Base-by-base conservation (phyloP, 2,888 invertebrate genomes). In the Agonum fuliginosum region DNA sequence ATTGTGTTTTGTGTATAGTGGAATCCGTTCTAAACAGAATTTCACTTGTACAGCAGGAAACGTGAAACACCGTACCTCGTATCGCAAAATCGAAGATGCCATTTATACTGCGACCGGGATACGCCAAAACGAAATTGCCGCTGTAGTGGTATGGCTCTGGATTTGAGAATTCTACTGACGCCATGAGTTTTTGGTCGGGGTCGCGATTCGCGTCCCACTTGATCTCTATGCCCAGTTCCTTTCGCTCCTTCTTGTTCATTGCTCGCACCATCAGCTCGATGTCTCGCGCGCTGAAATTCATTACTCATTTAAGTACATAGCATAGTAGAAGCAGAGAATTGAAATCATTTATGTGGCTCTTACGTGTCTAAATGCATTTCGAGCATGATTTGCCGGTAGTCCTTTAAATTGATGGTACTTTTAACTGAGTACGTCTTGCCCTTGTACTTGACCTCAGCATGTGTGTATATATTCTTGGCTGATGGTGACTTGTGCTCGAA, bases 181-280 rank as follows among this genome's bases (percentile, higher is more conserved):
- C 86, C 80, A 90, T 89, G 79, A 94, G 88, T 84, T 93, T 93
- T 84, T 94, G 91, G 58, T 92, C 91, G 0, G 95, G 95, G 87
- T 95, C 94, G 4, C 95, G 89, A 85, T 95, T 95, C 0, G 94
- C 95, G 83, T 96, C 95, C 95, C 95, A 96, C 85, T 94, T 94
- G 14, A 96, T 84, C 75, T 94, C 93, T 0, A 94, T 87, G 2
- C 92, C 92, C 0, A 93, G 87, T 22, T 93, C 91, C 83, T 94
- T 94, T 70, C 90, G 90, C 8, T 87, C 86, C 0, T 89, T 87
- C 4, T 90, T 89, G 43, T 91, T 89, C 79, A 91, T 88, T 1
- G 91, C 90, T 78, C 91, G 91, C 79, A 92, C 87, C 58, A 62
- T 62, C 58, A 62, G 30, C 58, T 27, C 30, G 14, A 62, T 62